Conservation (phyloP, 2,113 vertebrate genomes). For the Alaudala cheleensis region DNA sequence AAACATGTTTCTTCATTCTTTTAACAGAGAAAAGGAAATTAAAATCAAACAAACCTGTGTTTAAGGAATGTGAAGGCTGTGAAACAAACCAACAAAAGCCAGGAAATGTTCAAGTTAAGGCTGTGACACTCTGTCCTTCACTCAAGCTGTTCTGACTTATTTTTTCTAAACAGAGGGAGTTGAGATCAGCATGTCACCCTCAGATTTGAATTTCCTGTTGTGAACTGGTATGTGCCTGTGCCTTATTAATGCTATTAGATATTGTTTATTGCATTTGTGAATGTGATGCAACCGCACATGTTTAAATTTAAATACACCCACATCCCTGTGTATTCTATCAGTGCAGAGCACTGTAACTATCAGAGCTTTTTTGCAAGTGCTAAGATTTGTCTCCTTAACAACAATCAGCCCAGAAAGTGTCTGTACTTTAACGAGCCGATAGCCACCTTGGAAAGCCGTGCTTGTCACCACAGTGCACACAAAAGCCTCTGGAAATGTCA, state of each 20-base stretch:
- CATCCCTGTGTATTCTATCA: neutral
- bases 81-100: conserved; percentile 70
- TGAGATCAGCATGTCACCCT: conserved; percentile 57
- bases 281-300: neutral
- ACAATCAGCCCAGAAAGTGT: conserved; percentile 32
- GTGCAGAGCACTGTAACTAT: neutral
- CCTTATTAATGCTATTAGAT: conserved; percentile 61
- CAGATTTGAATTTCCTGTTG: conserved; percentile 65
- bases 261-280: conserved; percentile 58
- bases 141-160: conserved; percentile 64
- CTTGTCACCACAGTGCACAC: neutral
- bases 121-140: conserved; percentile 67
- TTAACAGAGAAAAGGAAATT: conserved; percentile 68
- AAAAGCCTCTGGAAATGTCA: conserved; percentile 47
- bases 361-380: conserved; percentile 5
- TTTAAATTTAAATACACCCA: conserved; percentile 46
- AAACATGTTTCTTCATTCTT: conserved; percentile 67
- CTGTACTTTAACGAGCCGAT: conserved; percentile 19
- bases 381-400: conserved; percentile 51
- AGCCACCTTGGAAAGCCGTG: conserved; percentile 25
- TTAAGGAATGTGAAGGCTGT: conserved; percentile 69
- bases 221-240: conserved; percentile 44
- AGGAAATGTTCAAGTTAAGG: conserved; percentile 65
- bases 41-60: conserved; percentile 69
- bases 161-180: conserved; percentile 56